Conservation (phyloP, 2,797 vertebrate genomes). For the Gallinago solitaria region DNA sequence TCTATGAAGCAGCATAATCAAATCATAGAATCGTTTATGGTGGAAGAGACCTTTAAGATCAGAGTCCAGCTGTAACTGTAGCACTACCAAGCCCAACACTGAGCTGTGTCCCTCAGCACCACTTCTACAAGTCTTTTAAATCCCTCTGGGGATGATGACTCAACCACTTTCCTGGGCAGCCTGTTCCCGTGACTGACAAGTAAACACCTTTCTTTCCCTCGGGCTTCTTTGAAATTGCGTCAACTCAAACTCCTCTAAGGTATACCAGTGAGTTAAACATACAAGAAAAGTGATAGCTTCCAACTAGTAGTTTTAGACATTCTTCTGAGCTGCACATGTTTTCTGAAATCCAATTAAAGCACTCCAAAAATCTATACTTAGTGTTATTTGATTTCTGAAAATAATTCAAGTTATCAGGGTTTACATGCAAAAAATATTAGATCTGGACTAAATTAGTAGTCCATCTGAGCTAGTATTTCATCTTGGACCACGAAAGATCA, state of each 20-base stretch:
- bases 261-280: background rate
- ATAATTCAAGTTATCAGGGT: background rate
- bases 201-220: background rate
- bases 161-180: background rate
- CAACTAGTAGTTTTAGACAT: background rate
- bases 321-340: background rate
- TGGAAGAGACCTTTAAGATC: background rate
- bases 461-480: background rate
- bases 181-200: background rate
- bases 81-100: background rate
- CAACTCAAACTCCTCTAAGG: background rate
- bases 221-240: background rate
- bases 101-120: background rate
- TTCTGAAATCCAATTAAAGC: background rate
- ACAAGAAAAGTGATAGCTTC: background rate
- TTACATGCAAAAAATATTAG: background rate
- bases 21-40: background rate
- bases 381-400: background rate
- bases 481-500: background rate
- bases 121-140: background rate
- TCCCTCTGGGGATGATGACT: background rate
- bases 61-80: background rate
- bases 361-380: background rate
- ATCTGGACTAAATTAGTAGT: background rate
- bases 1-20: background rate